These are phyloP conservation scores for Drosophila meridiana DNA, from an alignment of 2,888 invertebrate species.

Conservation along the genomic window DNA sequence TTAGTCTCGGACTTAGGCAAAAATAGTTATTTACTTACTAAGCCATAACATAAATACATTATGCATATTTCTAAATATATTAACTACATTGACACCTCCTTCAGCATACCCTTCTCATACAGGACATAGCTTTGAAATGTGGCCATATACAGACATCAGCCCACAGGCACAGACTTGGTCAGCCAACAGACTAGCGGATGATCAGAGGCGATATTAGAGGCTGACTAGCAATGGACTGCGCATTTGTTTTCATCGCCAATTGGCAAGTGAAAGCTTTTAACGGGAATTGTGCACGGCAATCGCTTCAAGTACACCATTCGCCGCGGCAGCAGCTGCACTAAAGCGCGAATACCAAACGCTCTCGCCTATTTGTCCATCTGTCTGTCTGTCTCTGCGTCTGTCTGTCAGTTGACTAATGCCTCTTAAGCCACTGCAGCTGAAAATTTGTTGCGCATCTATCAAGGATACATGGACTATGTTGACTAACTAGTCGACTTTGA, in stretches of 20 bases:
- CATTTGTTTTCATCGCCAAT: conserved; percentile 71
- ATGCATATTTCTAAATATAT: not conserved
- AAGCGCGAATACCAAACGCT: conserved; percentile 19
- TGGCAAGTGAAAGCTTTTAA: conserved; percentile 76
- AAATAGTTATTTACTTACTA: not conserved
- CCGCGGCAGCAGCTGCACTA: conserved; percentile 22
- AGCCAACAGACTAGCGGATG: conserved; percentile 14
- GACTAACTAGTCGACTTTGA: not conserved
- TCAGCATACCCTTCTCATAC: not conserved
- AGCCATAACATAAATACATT: not conserved
- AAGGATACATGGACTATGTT: conserved; percentile 24
- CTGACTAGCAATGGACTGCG: conserved; percentile 36
- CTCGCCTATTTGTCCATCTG: conserved; percentile 5
- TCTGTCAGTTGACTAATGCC: conserved; percentile 16
- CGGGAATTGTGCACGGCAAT: conserved; percentile 69
- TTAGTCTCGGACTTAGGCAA: too few relatives aligned
- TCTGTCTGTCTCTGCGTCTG: not conserved
- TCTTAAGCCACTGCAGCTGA: conserved; percentile 45
- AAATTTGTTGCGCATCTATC: conserved; percentile 30
- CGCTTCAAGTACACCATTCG: conserved; percentile 48
- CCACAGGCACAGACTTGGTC: conserved; percentile 25
- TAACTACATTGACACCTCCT: too few relatives aligned
- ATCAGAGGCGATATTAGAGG: conserved; percentile 1
- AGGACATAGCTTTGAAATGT: not conserved
- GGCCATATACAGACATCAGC: not conserved